Evolutionary conservation across 2,888 invertebrate genomes (phyloP).

Genomic region (Fragum whitleyi): DNA sequence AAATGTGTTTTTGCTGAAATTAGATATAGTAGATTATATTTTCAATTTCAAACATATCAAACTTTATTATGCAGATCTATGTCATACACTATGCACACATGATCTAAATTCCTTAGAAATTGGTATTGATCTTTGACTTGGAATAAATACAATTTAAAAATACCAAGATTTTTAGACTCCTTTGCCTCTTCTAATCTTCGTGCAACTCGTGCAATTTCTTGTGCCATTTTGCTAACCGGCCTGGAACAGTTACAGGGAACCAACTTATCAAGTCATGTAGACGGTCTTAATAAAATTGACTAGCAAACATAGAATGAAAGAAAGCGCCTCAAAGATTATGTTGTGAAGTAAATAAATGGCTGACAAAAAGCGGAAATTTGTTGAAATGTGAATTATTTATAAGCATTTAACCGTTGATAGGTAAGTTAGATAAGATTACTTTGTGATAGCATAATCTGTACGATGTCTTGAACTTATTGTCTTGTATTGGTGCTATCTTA

Average conservation of each 20-base stretch:
- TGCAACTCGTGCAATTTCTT: slow-evolving; percentile 76
- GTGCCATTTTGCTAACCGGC: slow-evolving; percentile 55
- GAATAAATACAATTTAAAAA: no score
- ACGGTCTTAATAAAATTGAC: not conserved
- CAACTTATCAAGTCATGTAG: not conserved
- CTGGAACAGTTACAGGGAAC: not conserved
- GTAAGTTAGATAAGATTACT: not conserved
- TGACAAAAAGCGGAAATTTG: slow-evolving; percentile 31
- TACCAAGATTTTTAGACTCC: slow-evolving; percentile 68
- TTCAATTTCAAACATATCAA: no score
- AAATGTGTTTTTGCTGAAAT: no score
- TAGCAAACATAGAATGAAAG: not conserved
- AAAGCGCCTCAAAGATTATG: not conserved
- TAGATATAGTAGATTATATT: no score
- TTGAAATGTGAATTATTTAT: slow-evolving; percentile 9
- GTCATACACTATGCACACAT: no score
- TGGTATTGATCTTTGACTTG: no score
- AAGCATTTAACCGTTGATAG: not conserved
- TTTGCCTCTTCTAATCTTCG: slow-evolving; percentile 76
- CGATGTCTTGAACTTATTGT: no score
- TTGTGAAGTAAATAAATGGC: slow-evolving; percentile 29
- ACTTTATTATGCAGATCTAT: no score
- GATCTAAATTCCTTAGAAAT: no score
- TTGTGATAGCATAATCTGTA: not conserved
- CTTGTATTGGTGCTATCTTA: no score